A percentile compares a stretch with the other conserved stretches of the same genome.
Conservation (phyloP, 2,888 invertebrate species). For the Cepaea hortensis region DNA sequence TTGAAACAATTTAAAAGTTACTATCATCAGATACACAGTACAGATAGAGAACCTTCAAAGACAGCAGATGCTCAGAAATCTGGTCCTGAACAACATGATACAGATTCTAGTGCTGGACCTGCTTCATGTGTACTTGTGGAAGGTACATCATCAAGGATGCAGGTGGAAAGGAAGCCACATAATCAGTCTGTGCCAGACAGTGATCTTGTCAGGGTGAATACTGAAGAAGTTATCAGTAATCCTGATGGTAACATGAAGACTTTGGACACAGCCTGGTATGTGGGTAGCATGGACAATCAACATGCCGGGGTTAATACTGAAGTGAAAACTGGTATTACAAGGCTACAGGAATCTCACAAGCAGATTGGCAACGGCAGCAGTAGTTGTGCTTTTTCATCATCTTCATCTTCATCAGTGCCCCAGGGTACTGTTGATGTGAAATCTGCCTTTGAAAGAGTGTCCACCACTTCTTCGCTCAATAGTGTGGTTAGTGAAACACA, state of each 20-base stretch:
- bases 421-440: neutral
- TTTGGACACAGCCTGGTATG: neutral
- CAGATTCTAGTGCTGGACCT: neutral
- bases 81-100: neutral
- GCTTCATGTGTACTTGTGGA: neutral
- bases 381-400: neutral
- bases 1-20: neutral
- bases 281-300: neutral
- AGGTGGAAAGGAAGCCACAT: neutral
- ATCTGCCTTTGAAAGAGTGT: neutral
- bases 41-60: conserved; percentile 22
- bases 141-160: neutral
- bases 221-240: neutral
- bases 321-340: neutral
- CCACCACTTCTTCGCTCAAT: neutral
- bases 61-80: neutral
- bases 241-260: too few relatives aligned
- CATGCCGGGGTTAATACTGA: neutral
- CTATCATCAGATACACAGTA: too few relatives aligned
- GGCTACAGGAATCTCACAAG: too few relatives aligned
- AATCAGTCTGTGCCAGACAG: neutral
- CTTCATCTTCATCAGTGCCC: neutral
- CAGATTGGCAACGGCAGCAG: neutral
- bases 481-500: neutral
- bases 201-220: neutral